Conservation (phyloP, 2,797 vertebrate species). For the Channa striata region DNA sequence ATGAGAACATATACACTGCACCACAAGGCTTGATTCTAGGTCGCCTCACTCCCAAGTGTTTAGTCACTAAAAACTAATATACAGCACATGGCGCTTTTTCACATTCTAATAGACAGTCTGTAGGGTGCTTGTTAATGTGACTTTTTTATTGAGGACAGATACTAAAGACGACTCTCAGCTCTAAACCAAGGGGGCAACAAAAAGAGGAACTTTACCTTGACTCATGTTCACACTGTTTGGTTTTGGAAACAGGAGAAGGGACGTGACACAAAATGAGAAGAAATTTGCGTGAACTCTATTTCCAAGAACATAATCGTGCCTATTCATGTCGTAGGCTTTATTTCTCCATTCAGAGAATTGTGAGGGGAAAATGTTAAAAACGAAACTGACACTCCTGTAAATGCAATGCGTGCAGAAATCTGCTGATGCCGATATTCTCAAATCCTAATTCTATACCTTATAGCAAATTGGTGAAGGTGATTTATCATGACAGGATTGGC, state of each 20-base stretch:
- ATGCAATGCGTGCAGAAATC: constrained; percentile 29
- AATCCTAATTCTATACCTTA: constrained; percentile 69
- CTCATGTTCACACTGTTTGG: constrained; percentile 26
- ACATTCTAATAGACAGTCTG: constrained; percentile 79
- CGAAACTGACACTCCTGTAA: constrained; percentile 37
- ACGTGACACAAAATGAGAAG: background rate
- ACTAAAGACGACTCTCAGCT: constrained; percentile 42
- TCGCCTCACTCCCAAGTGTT: constrained; percentile 86
- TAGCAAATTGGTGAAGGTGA: constrained; percentile 73
- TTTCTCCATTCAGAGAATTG: constrained; percentile 62
- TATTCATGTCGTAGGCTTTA: background rate
- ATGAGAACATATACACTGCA: constrained; percentile 82
- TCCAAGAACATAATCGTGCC: constrained; percentile 44
- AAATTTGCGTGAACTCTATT: background rate
- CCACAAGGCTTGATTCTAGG: constrained; percentile 85
- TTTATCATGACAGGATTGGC: constrained; percentile 73
- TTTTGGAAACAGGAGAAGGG: background rate
- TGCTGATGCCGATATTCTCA: constrained; percentile 63
- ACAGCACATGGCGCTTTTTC: constrained; percentile 78
- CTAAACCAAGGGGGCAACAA: constrained; percentile 32
- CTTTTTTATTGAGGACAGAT: constrained; percentile 73
- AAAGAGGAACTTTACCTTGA: constrained; percentile 68
- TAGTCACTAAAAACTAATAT: constrained; percentile 83
- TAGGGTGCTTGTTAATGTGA: constrained; percentile 74
- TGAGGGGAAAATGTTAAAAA: constrained; percentile 28